Evolutionary conservation across 1,140 invertebrate species (phyloP), one percentile per base, ranked within the genome.

Genomic region (Drosophila seguyi): DNA sequence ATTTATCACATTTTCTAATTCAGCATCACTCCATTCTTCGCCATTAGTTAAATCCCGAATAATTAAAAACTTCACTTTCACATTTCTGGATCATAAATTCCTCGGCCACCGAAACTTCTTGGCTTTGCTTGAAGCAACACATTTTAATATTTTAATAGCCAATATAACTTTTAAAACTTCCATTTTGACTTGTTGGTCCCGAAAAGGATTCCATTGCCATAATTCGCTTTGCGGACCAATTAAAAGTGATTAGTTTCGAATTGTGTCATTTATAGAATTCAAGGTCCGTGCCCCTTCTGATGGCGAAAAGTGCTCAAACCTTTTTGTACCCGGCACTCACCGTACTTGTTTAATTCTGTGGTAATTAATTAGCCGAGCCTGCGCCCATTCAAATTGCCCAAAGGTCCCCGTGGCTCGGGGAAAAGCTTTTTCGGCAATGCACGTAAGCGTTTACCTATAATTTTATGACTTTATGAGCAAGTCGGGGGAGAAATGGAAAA

Each of bases 371-470:
- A 87, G 72, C 31, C 48, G 4, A 5, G 31, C 31, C 18, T 16
- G 13, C 18, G 68, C 72, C 42, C 78, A 71, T 87, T 77, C 59
- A 86, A 87, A 87, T 77, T 69, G 63, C 42, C 56, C 65, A 39
- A 29, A 36, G 41, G 41, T n/a, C 31, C 13, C 16, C 22, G 13
- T 22, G 20, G 27, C 36, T 29, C 29, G 36, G 38, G 61, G 14
- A 29, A 53, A 69, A 34, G 66, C 68, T 58, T 52, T 57, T 66
- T 58, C 36, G 76, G 68, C 78, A 65, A 84, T 85, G 81, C 85
- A 88, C 85, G 85, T 88, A 88, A 90, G 83, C 85, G 85, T 85
- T 88, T 90, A 85, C 85, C 85, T 88, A 90, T 88, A 88, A 88
- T 90, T 88, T 88, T 90, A 90, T 88, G 85, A 90, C 85, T 90